Percentiles rank a stretch among this genome's conserved stretches.
phyloP scores from a whole-genome alignment of 2,888 invertebrate genomes.

The Entomobrya proxima region DNA sequence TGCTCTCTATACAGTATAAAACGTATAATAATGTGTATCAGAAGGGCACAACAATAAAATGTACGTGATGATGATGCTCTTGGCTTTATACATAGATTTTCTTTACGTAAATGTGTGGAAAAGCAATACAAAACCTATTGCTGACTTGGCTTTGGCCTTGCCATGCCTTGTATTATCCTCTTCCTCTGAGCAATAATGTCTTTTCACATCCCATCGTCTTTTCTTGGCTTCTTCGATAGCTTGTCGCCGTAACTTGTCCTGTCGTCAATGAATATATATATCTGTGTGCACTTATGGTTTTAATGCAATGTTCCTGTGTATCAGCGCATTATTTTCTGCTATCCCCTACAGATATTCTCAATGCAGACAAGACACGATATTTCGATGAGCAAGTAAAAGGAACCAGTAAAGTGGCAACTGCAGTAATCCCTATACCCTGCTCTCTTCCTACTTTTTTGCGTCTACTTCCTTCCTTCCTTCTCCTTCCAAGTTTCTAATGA shows the following conservation, averaged over 20 bases:
- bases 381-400: not conserved
- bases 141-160: constrained; percentile 64
- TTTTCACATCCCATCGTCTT: constrained; percentile 13
- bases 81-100: constrained; percentile 12
- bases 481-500: constrained; percentile 68
- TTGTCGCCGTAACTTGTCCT: constrained; percentile 53
- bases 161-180: constrained; percentile 4
- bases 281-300: not conserved
- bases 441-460: not conserved
- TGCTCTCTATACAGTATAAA: not conserved
- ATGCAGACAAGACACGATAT: not conserved
- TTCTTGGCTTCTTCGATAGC: constrained; percentile 56
- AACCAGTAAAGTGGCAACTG: constrained; percentile 37
- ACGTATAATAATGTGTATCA: not conserved
- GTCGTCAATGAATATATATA: constrained; percentile 40
- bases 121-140: constrained; percentile 33
- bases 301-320: not conserved
- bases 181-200: not conserved
- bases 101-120: not conserved
- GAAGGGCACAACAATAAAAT: constrained; percentile 29
- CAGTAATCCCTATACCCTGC: constrained; percentile 32
- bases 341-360: not conserved
- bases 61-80: constrained; percentile 6
- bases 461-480: constrained; percentile 29
- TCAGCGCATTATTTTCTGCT: not conserved